phyloP scores from a whole-genome alignment of 2,113 vertebrate species.

The Oceanodroma tethys region DNA sequence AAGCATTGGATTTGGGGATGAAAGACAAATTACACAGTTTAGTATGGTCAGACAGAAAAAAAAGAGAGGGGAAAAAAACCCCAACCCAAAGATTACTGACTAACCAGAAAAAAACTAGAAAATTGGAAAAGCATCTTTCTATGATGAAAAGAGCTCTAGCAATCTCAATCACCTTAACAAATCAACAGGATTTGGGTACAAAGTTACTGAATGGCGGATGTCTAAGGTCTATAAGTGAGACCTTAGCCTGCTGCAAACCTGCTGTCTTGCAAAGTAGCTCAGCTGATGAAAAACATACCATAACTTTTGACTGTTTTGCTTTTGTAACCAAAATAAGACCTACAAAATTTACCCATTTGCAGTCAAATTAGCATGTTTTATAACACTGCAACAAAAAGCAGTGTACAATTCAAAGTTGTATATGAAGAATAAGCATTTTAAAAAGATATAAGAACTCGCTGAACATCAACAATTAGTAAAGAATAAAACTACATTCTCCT shows the following conservation, averaged over 20 bases:
- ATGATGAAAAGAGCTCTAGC: neutral
- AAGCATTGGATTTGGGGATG: neutral
- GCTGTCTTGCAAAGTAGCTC: neutral
- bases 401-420: neutral
- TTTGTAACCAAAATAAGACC: neutral
- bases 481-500: neutral
- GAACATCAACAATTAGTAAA: neutral
- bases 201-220: neutral
- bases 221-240: neutral
- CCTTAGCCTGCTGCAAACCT: neutral
- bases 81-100: accelerated
- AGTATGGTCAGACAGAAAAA: neutral
- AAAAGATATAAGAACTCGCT: neutral
- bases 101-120: neutral
- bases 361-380: neutral
- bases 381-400: neutral
- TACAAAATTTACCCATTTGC: neutral
- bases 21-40: neutral
- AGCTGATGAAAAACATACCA: neutral
- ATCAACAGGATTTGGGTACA: neutral
- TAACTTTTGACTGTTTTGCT: neutral
- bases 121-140: neutral
- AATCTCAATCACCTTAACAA: neutral
- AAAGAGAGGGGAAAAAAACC: accelerated
- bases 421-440: neutral